Conservation (phyloP, 2,113 vertebrate species). For the Rostratula benghalensis region DNA sequence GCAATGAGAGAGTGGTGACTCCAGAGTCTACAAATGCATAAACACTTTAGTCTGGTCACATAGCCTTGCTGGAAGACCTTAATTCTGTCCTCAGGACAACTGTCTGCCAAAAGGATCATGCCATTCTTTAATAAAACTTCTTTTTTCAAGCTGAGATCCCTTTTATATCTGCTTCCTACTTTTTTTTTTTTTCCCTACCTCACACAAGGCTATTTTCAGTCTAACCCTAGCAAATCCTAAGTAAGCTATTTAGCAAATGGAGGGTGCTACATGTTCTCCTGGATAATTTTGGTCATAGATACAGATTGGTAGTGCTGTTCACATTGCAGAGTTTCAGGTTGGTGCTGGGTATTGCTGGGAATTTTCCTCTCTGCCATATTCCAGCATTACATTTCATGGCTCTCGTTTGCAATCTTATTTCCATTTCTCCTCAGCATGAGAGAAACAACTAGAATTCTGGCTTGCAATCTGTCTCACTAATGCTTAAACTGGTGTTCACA, state of each 20-base stretch:
- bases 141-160: neutral
- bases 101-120: neutral
- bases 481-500: conserved; percentile 46
- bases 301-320: neutral
- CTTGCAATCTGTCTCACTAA: conserved; percentile 67
- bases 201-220: neutral
- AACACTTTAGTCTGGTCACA: neutral
- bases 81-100: neutral
- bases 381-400: neutral
- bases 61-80: neutral
- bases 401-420: neutral
- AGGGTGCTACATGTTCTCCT: neutral
- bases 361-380: neutral
- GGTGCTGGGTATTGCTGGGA: neutral
- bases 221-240: neutral
- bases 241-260: neutral
- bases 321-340: neutral
- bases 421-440: conserved; percentile 15
- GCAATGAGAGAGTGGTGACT: neutral
- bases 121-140: neutral
- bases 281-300: neutral
- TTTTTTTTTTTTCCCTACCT: neutral
- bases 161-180: neutral
- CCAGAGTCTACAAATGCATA: neutral
- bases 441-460: conserved; percentile 11